Conservation (phyloP, 2,888 invertebrate species). For the Ceriagrion tenellum region DNA sequence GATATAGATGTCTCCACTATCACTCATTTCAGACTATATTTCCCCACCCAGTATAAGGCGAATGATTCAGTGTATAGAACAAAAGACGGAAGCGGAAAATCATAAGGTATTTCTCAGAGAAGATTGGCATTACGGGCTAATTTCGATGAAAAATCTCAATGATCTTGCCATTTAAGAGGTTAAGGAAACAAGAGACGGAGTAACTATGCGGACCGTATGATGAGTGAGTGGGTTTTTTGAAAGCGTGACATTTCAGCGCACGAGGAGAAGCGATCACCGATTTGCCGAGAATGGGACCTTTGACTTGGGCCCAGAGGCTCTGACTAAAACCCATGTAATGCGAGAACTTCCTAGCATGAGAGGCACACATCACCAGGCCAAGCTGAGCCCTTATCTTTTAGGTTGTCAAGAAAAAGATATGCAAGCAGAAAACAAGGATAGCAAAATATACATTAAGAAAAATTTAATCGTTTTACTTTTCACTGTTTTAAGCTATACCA, state of each 20-base stretch:
- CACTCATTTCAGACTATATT: not conserved
- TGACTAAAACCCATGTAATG: not conserved
- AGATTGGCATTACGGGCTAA: not conserved
- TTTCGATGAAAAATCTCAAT: not conserved
- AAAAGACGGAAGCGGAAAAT: constrained; percentile 6
- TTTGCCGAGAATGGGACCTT: not conserved
- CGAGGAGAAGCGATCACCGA: not conserved
- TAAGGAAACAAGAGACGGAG: not conserved
- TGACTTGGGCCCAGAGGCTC: not conserved
- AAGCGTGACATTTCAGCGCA: not conserved
- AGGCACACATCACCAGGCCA: not conserved
- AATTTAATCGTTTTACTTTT: too few relatives aligned
- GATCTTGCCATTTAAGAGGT: not conserved
- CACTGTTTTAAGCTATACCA: too few relatives aligned
- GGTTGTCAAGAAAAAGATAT: too few relatives aligned
- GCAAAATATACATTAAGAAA: too few relatives aligned
- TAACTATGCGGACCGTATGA: not conserved
- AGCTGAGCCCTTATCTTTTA: too few relatives aligned
- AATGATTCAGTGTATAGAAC: not conserved
- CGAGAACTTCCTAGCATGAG: not conserved
- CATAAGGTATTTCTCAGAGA: not conserved
- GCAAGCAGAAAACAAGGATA: too few relatives aligned
- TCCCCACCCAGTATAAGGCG: not conserved
- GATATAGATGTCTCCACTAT: not conserved
- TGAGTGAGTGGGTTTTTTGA: constrained; percentile 32